These are phyloP conservation scores for Zaprionus taronus DNA, from an alignment of 1,140 invertebrate genomes.

Conservation along the genomic window DNA sequence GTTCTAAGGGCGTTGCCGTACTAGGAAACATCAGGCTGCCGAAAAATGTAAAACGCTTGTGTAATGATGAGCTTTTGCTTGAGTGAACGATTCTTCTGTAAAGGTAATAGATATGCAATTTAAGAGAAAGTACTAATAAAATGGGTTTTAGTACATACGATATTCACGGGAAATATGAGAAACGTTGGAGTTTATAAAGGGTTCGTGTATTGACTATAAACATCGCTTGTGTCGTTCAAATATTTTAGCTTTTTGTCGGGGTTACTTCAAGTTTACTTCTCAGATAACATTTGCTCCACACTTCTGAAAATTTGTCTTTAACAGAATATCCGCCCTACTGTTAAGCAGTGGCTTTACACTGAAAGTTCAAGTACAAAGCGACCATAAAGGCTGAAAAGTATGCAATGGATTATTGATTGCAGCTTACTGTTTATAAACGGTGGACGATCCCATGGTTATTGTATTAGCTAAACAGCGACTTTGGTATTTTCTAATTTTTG, in stretches of 20 bases:
- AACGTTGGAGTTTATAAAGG: not conserved
- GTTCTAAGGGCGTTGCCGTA: constrained; percentile 1
- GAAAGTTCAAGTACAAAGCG: no score
- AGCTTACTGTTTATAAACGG: no score
- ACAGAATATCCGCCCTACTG: not conserved
- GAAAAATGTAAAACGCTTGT: not conserved
- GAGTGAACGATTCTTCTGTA: not conserved
- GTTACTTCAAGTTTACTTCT: not conserved
- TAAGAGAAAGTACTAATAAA: not conserved
- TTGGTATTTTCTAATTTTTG: no score
- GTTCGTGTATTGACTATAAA: not conserved
- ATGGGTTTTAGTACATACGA: constrained; percentile 30
- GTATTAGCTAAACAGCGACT: no score
- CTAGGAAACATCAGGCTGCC: not conserved
- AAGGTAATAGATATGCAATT: not conserved
- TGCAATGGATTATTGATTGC: no score
- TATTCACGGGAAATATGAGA: constrained; percentile 10
- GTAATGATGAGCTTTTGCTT: not conserved
- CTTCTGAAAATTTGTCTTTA: not conserved
- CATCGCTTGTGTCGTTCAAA: not conserved
- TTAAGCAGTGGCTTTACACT: no score
- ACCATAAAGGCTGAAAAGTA: not conserved
- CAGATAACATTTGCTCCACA: not conserved
- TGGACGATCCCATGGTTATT: no score
- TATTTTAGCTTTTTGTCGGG: not conserved